Base-by-base conservation (phyloP, 2,113 vertebrate genomes). In the Oceanites oceanicus region DNA sequence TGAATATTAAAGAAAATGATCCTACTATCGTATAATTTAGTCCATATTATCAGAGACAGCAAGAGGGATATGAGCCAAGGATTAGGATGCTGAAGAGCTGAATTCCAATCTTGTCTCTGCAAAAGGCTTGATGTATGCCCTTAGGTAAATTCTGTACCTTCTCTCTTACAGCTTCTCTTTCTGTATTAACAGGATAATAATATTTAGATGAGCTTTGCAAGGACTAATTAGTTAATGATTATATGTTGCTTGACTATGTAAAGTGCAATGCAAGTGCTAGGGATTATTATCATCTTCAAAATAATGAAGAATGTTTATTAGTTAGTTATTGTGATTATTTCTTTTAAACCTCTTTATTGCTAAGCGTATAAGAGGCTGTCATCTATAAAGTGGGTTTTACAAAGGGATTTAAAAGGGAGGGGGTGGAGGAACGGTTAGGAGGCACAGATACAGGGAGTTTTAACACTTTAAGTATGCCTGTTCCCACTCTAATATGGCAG, bases 211-310 rank as follows among this genome's bases (percentile, higher is more conserved):
- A 97, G 96, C 89, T 95, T 97, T 96, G 89, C 67, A 89, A 93
- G 93, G 91, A 90, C 95, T 97, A 97, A 97, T 97, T 97, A 97
- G 84, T 97, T 97, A 97, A 97, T 97, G 93, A 93, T 92, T 96
- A 82, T 92, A 90, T 95, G 97, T 81, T 94, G 91, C 94, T 94
- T 97, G 89, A 96, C 96, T 96, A 95, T 92, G 89, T 95, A 94
- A 96, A 97, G 81, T 94, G 95, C 84, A 92, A 62, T 59, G 84
- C 81, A 90, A 97, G 67, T 94, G 86, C 77, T 80, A 72, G 62
- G 97, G 87, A 97, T 96, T 97, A 97, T 95, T 85, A 95, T 96
- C 90, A 83, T 95, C 86, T 88, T 91, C 1, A 4, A 91, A 96
- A 96, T 95, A 96, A 97, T 94, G 95, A 95, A 70, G 87, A 90